Percentiles rank a stretch among this genome's conserved stretches.
Conservation (phyloP, 2,797 vertebrate species). For the Lagocephalus sceleratus region DNA sequence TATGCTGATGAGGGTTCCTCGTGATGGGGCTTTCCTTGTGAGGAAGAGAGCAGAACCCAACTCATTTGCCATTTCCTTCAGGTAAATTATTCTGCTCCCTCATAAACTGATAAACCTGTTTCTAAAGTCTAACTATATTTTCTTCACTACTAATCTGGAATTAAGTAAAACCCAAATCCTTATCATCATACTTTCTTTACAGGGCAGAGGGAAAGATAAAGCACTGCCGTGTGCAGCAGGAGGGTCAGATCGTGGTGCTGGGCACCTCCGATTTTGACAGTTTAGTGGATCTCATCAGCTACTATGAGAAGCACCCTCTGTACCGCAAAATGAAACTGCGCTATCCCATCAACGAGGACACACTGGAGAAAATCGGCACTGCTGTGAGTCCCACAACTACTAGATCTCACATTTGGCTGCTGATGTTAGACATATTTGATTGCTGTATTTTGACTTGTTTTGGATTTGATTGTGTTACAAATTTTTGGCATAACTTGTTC, state of each 20-base stretch:
- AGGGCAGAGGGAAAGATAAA: constrained; percentile 99
- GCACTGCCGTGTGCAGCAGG: constrained; percentile 96
- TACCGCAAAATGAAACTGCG: constrained; percentile 99
- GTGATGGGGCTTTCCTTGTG: constrained; percentile 95
- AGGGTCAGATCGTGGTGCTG: constrained; percentile 90
- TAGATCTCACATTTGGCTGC: not conserved
- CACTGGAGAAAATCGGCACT: constrained; percentile 97
- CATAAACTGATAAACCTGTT: not conserved
- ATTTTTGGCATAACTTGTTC: constrained; percentile 1
- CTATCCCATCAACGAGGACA: constrained; percentile 98
- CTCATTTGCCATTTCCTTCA: constrained; percentile 97
- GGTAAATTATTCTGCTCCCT: constrained; percentile 65
- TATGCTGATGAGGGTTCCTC: constrained; percentile 97
- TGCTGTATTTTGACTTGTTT: not conserved
- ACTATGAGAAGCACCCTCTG: constrained; percentile 94
- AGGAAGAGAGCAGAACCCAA: constrained; percentile 91
- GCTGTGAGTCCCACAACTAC: constrained; percentile 79
- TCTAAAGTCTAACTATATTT: not conserved
- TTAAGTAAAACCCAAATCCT: not conserved
- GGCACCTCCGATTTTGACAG: constrained; percentile 98
- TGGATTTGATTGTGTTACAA: not conserved
- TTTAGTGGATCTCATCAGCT: constrained; percentile 95
- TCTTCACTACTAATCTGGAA: not conserved
- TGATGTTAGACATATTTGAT: not conserved
- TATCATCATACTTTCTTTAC: not conserved